Conservation (phyloP, 64 coral and sea anemone genomes). For the Anthopleura sola region DNA sequence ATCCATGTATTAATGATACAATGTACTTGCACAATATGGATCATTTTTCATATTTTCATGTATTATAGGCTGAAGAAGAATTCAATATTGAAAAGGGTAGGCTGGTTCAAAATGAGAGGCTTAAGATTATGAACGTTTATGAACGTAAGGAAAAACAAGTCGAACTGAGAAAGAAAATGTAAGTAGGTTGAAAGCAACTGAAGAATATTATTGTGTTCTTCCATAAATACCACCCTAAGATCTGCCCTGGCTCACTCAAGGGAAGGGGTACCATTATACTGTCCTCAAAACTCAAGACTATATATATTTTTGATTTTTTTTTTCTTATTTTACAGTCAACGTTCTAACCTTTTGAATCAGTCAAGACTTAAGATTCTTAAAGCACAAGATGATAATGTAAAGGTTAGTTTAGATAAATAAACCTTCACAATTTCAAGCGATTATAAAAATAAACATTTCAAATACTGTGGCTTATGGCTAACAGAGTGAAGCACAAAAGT, state of each 20-base stretch:
- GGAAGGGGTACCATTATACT: too few relatives aligned
- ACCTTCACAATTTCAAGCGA: neutral
- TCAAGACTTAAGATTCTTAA: slow-evolving; percentile 89
- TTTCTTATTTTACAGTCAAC: slow-evolving; percentile 49
- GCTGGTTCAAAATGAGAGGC: slow-evolving; percentile 88
- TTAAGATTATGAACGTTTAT: slow-evolving; percentile 96
- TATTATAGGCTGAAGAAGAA: slow-evolving; percentile 86
- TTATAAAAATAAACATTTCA: neutral
- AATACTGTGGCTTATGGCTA: too few relatives aligned
- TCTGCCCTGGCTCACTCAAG: too few relatives aligned
- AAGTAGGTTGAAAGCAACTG: too few relatives aligned
- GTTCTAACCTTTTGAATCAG: slow-evolving; percentile 93
- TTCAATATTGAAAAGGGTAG: slow-evolving; percentile 96
- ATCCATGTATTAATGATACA: too few relatives aligned
- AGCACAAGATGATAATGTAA: slow-evolving; percentile 93
- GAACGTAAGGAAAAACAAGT: slow-evolving; percentile 99
- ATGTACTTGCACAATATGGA: too few relatives aligned
- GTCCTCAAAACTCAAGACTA: too few relatives aligned
- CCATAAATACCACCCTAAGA: too few relatives aligned
- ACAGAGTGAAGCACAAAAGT: too few relatives aligned
- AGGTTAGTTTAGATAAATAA: slow-evolving; percentile 30
- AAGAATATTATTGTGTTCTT: too few relatives aligned
- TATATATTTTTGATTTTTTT: neutral
- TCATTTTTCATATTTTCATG: too few relatives aligned
- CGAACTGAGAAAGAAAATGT: slow-evolving; percentile 98